These are phyloP conservation scores for Platypus cylindrus DNA, from an alignment of 2,888 invertebrate genomes.

Conservation along the genomic window DNA sequence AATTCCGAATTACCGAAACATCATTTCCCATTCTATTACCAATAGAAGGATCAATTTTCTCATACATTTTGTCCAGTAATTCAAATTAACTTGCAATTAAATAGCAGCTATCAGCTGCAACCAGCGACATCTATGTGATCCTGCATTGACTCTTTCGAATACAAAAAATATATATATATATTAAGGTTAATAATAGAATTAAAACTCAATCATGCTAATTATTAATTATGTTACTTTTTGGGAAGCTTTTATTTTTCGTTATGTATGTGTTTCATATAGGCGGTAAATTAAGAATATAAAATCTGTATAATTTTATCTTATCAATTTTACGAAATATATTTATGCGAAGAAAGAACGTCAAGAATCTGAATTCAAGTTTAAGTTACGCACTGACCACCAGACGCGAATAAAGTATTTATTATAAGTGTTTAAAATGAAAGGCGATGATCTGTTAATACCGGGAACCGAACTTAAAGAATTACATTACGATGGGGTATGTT, in stretches of 20 bases:
- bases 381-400: too few species aligned
- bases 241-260: too few species aligned
- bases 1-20: conserved; percentile 20
- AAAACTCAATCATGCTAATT: background rate
- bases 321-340: too few species aligned
- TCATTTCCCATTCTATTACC: conserved; percentile 24
- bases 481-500: conserved; percentile 29
- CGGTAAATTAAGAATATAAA: too few species aligned
- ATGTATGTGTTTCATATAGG: too few species aligned
- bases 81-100: background rate
- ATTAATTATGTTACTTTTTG: too few species aligned
- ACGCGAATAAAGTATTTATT: conserved; percentile 10
- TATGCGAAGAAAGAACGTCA: too few species aligned
- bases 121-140: conserved; percentile 16
- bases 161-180: background rate
- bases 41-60: conserved; percentile 22
- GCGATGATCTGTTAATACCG: conserved; percentile 24
- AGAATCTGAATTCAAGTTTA: too few species aligned
- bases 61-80: background rate
- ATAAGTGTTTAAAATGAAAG: conserved; percentile 18
- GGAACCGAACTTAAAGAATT: conserved; percentile 28
- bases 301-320: too few species aligned
- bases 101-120: conserved; percentile 4
- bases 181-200: background rate
- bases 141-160: background rate